Percentiles rank a stretch among this genome's conserved stretches.
Evolutionary conservation across 2,888 invertebrate genomes (phyloP).

Genomic region (Liposcelis brunnea): DNA sequence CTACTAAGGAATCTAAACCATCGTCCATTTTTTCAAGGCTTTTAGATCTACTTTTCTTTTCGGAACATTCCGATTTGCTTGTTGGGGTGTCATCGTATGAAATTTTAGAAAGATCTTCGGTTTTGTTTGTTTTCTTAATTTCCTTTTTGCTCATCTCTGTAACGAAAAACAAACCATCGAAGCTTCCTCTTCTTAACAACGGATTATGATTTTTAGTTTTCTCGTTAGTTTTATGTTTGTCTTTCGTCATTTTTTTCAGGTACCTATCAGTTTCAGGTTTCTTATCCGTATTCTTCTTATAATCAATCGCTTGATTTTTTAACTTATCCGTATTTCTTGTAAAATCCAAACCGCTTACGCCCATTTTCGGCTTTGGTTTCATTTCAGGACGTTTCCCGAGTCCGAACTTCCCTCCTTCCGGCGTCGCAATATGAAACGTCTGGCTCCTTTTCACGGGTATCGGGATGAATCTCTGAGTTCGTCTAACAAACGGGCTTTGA

Average conservation of each 20-base stretch:
- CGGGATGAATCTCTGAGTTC: slow-evolving; percentile 3
- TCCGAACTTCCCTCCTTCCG: too few species aligned
- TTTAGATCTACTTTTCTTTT: slow-evolving; percentile 30
- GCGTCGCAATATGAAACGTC: not conserved
- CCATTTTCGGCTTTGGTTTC: slow-evolving; percentile 8
- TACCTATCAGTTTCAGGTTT: too few species aligned
- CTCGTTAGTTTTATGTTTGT: not conserved
- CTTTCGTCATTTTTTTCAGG: slow-evolving; percentile 15
- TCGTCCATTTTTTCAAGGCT: slow-evolving; percentile 63
- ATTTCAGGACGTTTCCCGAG: not conserved
- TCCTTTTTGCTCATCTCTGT: slow-evolving; percentile 18
- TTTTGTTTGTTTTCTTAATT: not conserved
- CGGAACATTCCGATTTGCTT: too few species aligned
- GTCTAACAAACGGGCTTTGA: slow-evolving; percentile 3
- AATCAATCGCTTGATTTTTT: not conserved
- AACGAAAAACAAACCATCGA: slow-evolving; percentile 26
- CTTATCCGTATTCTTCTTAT: not conserved
- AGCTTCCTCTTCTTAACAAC: slow-evolving; percentile 23
- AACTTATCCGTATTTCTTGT: not conserved
- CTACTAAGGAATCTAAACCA: slow-evolving; percentile 51
- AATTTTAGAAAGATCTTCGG: too few species aligned
- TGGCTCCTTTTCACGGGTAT: slow-evolving; percentile 7
- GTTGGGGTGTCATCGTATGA: too few species aligned
- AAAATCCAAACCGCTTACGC: slow-evolving; percentile 6
- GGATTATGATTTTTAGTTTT: slow-evolving; percentile 14